A percentile compares a stretch with the other conserved stretches of the same genome.
These are phyloP conservation scores for Bradypodion ventrale DNA, from an alignment of 2,797 vertebrate genomes.

Conservation along the genomic window DNA sequence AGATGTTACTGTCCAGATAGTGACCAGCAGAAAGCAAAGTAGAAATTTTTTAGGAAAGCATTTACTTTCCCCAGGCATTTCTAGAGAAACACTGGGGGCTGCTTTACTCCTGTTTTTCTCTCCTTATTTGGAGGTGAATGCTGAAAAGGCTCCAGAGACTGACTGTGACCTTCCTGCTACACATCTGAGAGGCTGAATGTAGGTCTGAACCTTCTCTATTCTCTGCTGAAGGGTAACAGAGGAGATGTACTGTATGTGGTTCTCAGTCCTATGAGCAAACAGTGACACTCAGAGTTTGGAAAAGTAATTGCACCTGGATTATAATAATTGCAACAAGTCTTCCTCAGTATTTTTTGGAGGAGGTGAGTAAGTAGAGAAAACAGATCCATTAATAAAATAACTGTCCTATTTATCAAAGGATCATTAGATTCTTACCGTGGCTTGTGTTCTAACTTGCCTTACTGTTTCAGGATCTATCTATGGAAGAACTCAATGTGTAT, in stretches of 20 bases:
- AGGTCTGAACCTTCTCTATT: constrained; percentile 20
- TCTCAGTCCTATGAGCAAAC: constrained; percentile 49
- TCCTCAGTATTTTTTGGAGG: background rate
- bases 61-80: constrained; percentile 50
- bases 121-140: background rate
- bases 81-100: background rate
- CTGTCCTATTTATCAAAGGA: background rate
- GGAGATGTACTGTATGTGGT: background rate
- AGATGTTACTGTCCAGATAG: background rate
- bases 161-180: background rate
- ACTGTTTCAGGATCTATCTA: background rate
- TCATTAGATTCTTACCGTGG: background rate
- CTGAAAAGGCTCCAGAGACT: background rate
- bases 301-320: constrained; percentile 49
- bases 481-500: background rate
- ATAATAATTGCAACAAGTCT: background rate
- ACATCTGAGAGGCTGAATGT: background rate
- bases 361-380: background rate
- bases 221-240: background rate
- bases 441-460: background rate
- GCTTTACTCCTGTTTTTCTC: background rate
- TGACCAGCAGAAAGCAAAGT: constrained; percentile 43
- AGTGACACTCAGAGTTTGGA: constrained; percentile 66
- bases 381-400: background rate
- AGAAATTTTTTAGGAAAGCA: background rate